Percentiles rank a stretch among this genome's conserved stretches.
Evolutionary conservation across 1,140 invertebrate species (phyloP).

Genomic region (Drosophila fuyamai): DNA sequence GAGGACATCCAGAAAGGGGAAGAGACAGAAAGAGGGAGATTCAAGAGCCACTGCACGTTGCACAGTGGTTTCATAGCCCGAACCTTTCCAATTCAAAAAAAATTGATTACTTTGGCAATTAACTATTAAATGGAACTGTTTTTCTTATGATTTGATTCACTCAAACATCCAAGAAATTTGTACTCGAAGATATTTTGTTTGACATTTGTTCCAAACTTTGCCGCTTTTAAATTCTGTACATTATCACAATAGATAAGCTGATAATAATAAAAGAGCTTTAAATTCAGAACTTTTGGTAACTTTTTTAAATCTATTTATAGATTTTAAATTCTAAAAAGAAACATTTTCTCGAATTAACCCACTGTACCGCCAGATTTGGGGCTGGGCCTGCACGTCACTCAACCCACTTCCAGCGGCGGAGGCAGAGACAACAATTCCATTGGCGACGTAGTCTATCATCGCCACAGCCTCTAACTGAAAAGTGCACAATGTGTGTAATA

Average conservation of each 20-base stretch:
- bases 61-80: constrained; percentile 19
- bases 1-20: constrained; percentile 2
- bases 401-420: constrained; percentile 7
- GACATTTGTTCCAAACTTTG: too few species aligned
- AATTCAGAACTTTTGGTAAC: too few species aligned
- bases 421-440: constrained; percentile 32
- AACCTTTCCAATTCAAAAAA: too few species aligned
- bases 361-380: constrained; percentile 22
- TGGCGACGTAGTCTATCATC: constrained; percentile 42
- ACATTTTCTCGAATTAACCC: background rate
- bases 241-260: too few species aligned
- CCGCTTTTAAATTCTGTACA: too few species aligned
- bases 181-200: too few species aligned
- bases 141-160: background rate
- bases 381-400: constrained; percentile 39
- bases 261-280: too few species aligned
- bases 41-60: constrained; percentile 29
- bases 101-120: too few species aligned
- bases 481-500: constrained; percentile 5
- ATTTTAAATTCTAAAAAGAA: too few species aligned
- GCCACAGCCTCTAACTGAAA: constrained; percentile 47
- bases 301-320: too few species aligned
- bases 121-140: background rate
- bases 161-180: too few species aligned
- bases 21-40: background rate